Percentiles rank a stretch among this genome's conserved stretches.
phyloP scores from a whole-genome alignment of 2,113 vertebrate species.

The Octodon degus region DNA sequence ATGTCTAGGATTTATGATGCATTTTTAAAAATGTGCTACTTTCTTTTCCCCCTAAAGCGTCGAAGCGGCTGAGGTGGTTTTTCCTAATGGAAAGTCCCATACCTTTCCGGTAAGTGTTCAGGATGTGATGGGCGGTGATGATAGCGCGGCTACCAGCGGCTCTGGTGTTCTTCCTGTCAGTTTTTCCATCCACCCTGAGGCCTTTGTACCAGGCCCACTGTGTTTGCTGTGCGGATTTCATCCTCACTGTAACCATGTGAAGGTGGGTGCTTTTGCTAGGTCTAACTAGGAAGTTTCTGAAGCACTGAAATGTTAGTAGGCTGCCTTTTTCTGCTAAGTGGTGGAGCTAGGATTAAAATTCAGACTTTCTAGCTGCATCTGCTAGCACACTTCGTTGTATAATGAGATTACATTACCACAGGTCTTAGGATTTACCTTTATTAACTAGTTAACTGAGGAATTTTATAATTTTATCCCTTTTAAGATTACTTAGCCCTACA shows the following conservation, averaged over 20 bases:
- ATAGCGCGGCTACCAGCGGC: not conserved
- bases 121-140: not conserved
- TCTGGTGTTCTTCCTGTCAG: not conserved
- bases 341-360: not conserved
- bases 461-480: slow-evolving; percentile 6
- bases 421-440: not conserved
- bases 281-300: not conserved
- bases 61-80: slow-evolving; percentile 94
- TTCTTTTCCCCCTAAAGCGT: slow-evolving; percentile 85
- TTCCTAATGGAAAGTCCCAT: slow-evolving; percentile 91
- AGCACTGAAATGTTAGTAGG: not conserved
- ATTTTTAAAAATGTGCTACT: not conserved
- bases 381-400: not conserved
- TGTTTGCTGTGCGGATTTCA: not conserved
- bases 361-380: not conserved
- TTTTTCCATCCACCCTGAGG: too few species aligned
- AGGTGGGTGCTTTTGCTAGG: not conserved
- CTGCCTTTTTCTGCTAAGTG: not conserved
- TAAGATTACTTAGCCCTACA: not conserved
- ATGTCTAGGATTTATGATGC: not conserved
- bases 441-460: slow-evolving; percentile 16
- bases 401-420: not conserved
- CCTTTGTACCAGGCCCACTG: accelerated
- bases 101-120: slow-evolving; percentile 90
- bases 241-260: not conserved